These are phyloP conservation scores for Dione vanillae DNA, from an alignment of 2,888 invertebrate species.

Conservation along the genomic window DNA sequence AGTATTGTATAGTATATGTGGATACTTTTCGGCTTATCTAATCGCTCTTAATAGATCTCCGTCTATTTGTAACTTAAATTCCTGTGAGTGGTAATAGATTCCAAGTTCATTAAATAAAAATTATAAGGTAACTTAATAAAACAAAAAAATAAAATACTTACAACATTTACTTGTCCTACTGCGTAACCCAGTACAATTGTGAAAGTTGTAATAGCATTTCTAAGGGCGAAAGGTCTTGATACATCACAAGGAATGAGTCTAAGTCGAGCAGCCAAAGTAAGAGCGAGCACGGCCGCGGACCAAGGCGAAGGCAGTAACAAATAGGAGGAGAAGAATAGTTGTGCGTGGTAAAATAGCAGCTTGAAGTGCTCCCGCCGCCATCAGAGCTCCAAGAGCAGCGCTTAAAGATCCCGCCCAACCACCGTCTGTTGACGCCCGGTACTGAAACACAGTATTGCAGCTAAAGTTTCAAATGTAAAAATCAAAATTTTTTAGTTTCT, in stretches of 20 bases:
- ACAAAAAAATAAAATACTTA: constrained; percentile 77
- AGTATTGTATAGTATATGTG: too few relatives aligned
- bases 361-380: constrained; percentile 90
- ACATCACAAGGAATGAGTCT: constrained; percentile 94
- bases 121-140: neutral
- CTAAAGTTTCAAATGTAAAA: neutral
- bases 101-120: too few relatives aligned
- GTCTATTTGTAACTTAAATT: too few relatives aligned
- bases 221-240: constrained; percentile 91
- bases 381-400: constrained; percentile 89
- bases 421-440: constrained; percentile 93
- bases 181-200: constrained; percentile 94
- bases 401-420: constrained; percentile 93
- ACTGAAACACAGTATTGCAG: constrained; percentile 78
- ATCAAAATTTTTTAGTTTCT: too few relatives aligned
- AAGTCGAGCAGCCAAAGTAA: constrained; percentile 92
- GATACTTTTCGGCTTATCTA: neutral
- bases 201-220: constrained; percentile 94
- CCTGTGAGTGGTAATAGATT: too few relatives aligned
- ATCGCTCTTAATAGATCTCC: neutral
- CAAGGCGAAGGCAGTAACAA: constrained; percentile 95
- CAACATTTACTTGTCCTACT: constrained; percentile 96
- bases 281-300: constrained; percentile 93
- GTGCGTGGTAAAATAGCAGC: constrained; percentile 93
- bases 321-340: constrained; percentile 91